Base-by-base conservation (phyloP, 1,140 invertebrate genomes). In the Anastatus disparis region DNA sequence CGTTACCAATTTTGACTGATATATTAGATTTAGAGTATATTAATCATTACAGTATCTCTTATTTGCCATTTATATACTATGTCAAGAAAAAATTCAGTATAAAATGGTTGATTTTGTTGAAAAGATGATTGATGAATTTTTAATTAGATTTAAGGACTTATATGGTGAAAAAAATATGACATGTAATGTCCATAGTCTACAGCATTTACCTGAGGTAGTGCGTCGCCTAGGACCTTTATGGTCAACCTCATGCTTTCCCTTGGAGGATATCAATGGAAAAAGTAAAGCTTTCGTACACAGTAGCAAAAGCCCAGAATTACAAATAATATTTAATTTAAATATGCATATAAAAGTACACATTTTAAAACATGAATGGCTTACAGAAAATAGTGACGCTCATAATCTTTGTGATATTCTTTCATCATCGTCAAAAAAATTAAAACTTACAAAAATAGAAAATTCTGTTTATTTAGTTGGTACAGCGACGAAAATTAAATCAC, bases 21-120 rank as follows among this genome's bases (percentile, higher is more conserved):
- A 20, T 61, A 4, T 66, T 75, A 64, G 8, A 12, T 13, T 7
- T n/a, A 29, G 31, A 70, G 4, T 44, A 68, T 48, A 68, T 63
- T 3, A 40, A 68, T n/a, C 73, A 74, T 53, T 68, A 68, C 27
- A 62, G 27, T 31, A 61, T 13, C 44, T 74, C 1, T 56, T 71
- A 20, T 26, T 52, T 4, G 64, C 29, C 6, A 42, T 74, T 7
- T 64, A n/a, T 38, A 35, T 74, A 24, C 20, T 74, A 15, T 58
- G 42, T 46, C 24, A 65, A 55, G 2, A 24, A 17, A 48, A 3
- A 22, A 58, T 76, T 24, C 9, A 65, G n/a, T 1, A 17, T 27
- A 55, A 20, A 6, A 40, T 66, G 7, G 2, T 76, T 15, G 20
- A 56, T 29, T 20, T 66, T 10, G 68, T 65, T 22, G 89, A 44